A percentile compares a stretch with the other conserved stretches of the same genome.
Conservation (phyloP, 2,888 invertebrate species). For the Protophormia terraenovae region DNA sequence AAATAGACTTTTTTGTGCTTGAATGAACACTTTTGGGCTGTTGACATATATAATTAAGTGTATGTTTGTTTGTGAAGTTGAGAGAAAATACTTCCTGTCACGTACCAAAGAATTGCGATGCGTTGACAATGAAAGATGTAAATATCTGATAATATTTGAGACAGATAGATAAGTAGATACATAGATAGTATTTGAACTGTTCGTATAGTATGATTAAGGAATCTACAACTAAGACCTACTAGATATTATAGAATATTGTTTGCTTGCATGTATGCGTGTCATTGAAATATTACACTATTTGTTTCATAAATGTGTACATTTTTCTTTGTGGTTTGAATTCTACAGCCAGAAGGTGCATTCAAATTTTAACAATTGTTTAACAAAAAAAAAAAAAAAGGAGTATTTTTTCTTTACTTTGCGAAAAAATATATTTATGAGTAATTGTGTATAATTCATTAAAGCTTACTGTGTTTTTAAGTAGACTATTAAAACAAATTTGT, state of each 20-base stretch:
- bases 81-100: slow-evolving; percentile 42
- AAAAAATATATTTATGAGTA: too few species aligned
- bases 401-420: too few species aligned
- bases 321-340: too few species aligned
- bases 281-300: neutral
- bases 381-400: too few species aligned
- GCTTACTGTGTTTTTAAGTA: too few species aligned
- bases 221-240: neutral
- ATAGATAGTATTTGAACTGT: neutral
- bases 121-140: slow-evolving; percentile 47
- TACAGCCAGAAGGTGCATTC: too few species aligned
- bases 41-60: slow-evolving; percentile 44
- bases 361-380: too few species aligned
- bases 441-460: too few species aligned
- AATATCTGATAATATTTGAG: slow-evolving; percentile 38
- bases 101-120: slow-evolving; percentile 32
- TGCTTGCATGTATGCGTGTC: neutral
- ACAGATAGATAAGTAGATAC: neutral
- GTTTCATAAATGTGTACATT: neutral
- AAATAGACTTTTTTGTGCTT: slow-evolving; percentile 18
- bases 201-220: neutral
- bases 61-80: slow-evolving; percentile 6
- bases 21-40: slow-evolving; percentile 30
- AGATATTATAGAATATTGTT: neutral
- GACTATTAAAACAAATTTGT: too few species aligned